These are phyloP conservation scores for Drosophila eohydei DNA, from an alignment of 2,888 invertebrate genomes.

Conservation along the genomic window DNA sequence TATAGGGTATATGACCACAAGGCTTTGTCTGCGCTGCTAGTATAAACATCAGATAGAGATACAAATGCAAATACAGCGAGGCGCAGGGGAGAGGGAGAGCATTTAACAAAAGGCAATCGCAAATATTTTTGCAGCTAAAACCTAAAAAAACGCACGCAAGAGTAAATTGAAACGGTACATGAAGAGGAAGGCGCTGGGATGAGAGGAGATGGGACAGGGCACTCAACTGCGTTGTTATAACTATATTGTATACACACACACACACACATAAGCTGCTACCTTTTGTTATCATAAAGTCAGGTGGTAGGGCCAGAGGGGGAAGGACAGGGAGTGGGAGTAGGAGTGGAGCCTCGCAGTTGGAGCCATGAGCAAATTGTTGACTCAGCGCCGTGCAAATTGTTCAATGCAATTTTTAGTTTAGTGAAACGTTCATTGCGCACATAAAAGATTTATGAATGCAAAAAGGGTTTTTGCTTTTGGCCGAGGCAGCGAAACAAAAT, in stretches of 20 bases:
- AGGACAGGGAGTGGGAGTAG: not conserved
- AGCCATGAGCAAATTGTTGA: conserved; percentile 65
- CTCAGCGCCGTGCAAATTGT: conserved; percentile 70
- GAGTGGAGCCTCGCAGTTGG: not conserved
- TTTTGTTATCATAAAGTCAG: conserved; percentile 66
- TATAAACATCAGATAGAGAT: conserved; percentile 44
- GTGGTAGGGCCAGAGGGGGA: not conserved
- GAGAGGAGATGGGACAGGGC: not conserved
- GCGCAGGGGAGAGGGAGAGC: conserved; percentile 4
- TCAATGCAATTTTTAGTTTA: conserved; percentile 62
- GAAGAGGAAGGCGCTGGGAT: not conserved
- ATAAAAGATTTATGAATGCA: conserved; percentile 66
- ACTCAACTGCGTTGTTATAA: conserved; percentile 40
- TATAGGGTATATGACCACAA: conserved; percentile 29
- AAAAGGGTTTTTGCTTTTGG: conserved; percentile 3
- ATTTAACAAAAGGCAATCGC: conserved; percentile 74
- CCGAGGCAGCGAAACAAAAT: conserved; percentile 15
- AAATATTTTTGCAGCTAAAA: conserved; percentile 59
- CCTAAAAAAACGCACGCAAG: conserved; percentile 44
- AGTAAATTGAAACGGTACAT: conserved; percentile 5
- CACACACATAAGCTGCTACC: conserved; percentile 42
- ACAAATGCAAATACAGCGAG: conserved; percentile 11
- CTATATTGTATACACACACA: conserved; percentile 35
- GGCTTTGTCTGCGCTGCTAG: conserved; percentile 46
- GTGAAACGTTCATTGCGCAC: conserved; percentile 38